Base-by-base conservation (phyloP, 2,113 vertebrate genomes). In the Grammomys surdaster region DNA sequence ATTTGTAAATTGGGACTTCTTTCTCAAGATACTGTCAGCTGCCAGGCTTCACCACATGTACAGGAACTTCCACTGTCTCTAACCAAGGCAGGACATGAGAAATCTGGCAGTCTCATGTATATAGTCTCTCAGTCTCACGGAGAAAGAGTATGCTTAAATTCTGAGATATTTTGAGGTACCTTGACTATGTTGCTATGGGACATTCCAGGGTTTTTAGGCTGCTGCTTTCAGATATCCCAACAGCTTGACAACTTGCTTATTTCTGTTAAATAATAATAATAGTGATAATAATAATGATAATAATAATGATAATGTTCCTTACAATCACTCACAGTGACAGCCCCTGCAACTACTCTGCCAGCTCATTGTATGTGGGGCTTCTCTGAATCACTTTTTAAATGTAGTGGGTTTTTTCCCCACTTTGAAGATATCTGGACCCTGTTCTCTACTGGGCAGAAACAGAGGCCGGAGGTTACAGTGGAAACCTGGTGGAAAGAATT, bases 121-220 rank as follows among this genome's bases (percentile, higher is more conserved):
- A 69, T 28, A 31, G 28, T 67, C 6, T 31, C 28, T 31, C 65
- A 89, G 26, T 63, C 36, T n/a, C 67, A 9, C 58, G 26, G 46
- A 43, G 90, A 14, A 90, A 46, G 63, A 72, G 22, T 81, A 0
- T 48, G 81, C 54, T 70, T 94, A 78, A 48, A 6, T 60, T 88
- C 76, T 85, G 33, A 87, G 91, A 73, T 46, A 91, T 67, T 7
- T 63, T 16, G 9, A 58, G 58, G 33, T 70, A 89, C 24, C 36
- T 84, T 93, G 91, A 67, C 26, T 91, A 86, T 75, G 82, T 67
- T 91, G 51, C 14, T 93, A 89, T 81, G 56, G 19, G 26, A 48
- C 76, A 94, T 86, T 65, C 84, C 67, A 75, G 54, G 26, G n/a
- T 96, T 94, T 96, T 60, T 78, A 84, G 54, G 48, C 65, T 43